A percentile compares a stretch with the other conserved stretches of the same genome.
These are phyloP conservation scores for Excalfactoria chinensis DNA, from an alignment of 2,113 vertebrate genomes.

Conservation along the genomic window DNA sequence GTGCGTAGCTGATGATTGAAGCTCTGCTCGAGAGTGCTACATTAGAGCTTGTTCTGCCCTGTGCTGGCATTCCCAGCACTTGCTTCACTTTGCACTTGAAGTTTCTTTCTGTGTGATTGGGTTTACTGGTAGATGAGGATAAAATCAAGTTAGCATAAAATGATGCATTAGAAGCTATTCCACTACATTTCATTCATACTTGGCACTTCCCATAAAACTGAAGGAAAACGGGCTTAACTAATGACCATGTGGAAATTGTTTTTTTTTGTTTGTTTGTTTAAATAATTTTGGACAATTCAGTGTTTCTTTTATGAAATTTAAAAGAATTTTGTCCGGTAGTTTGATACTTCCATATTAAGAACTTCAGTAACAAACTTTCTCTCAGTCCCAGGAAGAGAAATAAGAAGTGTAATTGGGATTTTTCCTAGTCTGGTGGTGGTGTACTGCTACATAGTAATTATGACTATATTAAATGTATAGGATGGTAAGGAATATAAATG, in stretches of 20 bases:
- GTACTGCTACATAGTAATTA: not conserved
- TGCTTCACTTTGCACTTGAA: not conserved
- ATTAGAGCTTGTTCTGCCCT: not conserved
- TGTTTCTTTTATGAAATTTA: not conserved
- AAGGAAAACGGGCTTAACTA: not conserved
- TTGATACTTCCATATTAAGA: not conserved
- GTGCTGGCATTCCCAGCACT: not conserved
- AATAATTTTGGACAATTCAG: not conserved
- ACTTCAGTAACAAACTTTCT: not conserved
- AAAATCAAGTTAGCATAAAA: not conserved
- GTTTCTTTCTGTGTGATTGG: not conserved
- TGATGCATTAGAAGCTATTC: not conserved
- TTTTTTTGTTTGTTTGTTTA: not conserved
- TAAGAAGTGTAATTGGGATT: not conserved
- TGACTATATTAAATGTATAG: not conserved
- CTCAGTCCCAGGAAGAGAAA: not conserved
- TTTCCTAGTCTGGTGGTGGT: not conserved
- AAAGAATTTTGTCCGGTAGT: not conserved
- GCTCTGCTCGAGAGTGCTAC: not conserved
- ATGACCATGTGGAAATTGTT: not conserved
- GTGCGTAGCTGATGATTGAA: no score
- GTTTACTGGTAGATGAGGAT: not conserved
- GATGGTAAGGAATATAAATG: no score
- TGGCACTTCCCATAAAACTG: not conserved
- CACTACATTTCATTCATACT: not conserved